Percentiles rank a stretch among this genome's conserved stretches.
These are phyloP conservation scores for Hyphantria cunea DNA, from an alignment of 1,140 invertebrate genomes.

Conservation along the genomic window DNA sequence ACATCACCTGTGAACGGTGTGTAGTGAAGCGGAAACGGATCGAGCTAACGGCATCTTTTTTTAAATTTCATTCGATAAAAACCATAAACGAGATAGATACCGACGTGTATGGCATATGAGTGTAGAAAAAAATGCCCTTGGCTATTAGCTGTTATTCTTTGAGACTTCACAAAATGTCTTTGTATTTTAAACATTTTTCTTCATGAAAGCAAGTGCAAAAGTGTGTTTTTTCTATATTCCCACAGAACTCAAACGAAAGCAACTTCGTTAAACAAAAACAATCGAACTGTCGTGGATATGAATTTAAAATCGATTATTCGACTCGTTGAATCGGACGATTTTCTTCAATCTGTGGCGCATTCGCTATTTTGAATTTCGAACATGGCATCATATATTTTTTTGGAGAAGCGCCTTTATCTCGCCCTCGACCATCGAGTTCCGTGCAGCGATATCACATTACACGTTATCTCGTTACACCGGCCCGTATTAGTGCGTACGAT, in stretches of 20 bases:
- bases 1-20: slow-evolving; percentile 67
- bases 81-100: slow-evolving; percentile 63
- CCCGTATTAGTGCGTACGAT: slow-evolving; percentile 41
- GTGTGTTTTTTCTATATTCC: no score
- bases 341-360: slow-evolving; percentile 36
- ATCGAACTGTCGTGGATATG: not conserved
- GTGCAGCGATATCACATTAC: slow-evolving; percentile 61
- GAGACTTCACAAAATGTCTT: no score
- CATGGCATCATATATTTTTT: slow-evolving; percentile 52
- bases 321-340: slow-evolving; percentile 36
- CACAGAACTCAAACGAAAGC: no score
- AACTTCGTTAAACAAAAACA: no score
- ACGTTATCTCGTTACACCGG: slow-evolving; percentile 56
- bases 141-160: slow-evolving; percentile 16
- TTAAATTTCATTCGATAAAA: slow-evolving; percentile 63
- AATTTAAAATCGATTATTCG: slow-evolving; percentile 34
- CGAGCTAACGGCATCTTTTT: slow-evolving; percentile 67
- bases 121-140: slow-evolving; percentile 44
- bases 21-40: slow-evolving; percentile 74
- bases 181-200: no score
- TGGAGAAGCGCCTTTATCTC: slow-evolving; percentile 62
- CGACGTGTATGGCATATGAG: slow-evolving; percentile 67
- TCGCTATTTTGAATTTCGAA: slow-evolving; percentile 67
- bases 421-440: slow-evolving; percentile 53
- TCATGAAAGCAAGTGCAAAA: no score